Percentiles rank a stretch among this genome's conserved stretches.
Evolutionary conservation across 1,140 invertebrate genomes (phyloP).

Genomic region (Heliconius hewitsoni): DNA sequence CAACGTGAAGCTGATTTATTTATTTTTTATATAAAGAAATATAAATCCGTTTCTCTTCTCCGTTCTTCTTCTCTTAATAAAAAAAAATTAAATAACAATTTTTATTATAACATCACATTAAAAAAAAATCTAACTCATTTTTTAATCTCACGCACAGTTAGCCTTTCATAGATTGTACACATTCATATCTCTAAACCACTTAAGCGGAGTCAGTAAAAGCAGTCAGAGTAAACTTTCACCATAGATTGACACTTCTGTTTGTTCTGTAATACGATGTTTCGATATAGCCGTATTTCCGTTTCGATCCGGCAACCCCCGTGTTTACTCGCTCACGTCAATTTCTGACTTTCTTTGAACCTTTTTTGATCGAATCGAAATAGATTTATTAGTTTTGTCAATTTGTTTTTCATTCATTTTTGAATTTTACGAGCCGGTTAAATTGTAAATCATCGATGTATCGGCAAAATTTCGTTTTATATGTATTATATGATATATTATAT

Average conservation of each 20-base stretch:
- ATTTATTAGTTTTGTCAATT: conserved; percentile 29
- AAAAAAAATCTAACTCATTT: neutral
- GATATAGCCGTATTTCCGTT: conserved; percentile 30
- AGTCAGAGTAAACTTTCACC: conserved; percentile 39
- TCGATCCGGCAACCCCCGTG: conserved; percentile 27
- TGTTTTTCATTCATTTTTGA: conserved; percentile 16
- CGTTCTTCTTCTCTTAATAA: too few relatives aligned
- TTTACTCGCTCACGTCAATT: conserved; percentile 39
- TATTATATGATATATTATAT: neutral
- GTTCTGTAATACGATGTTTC: conserved; percentile 42
- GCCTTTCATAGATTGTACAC: conserved; percentile 26
- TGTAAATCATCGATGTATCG: conserved; percentile 1
- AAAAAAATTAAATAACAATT: too few relatives aligned
- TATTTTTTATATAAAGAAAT: too few relatives aligned
- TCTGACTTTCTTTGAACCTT: conserved; percentile 38
- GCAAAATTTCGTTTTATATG: neutral
- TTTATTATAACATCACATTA: too few relatives aligned
- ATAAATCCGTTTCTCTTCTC: too few relatives aligned
- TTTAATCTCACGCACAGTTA: neutral
- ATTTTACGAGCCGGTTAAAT: neutral
- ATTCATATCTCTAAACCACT: conserved; percentile 36
- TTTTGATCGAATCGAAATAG: conserved; percentile 23
- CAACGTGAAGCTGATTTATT: too few relatives aligned
- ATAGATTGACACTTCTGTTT: conserved; percentile 43
- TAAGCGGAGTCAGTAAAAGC: conserved; percentile 38